These are phyloP conservation scores for Onthophagus sagittarius DNA, from an alignment of 2,888 invertebrate genomes.

Conservation along the genomic window DNA sequence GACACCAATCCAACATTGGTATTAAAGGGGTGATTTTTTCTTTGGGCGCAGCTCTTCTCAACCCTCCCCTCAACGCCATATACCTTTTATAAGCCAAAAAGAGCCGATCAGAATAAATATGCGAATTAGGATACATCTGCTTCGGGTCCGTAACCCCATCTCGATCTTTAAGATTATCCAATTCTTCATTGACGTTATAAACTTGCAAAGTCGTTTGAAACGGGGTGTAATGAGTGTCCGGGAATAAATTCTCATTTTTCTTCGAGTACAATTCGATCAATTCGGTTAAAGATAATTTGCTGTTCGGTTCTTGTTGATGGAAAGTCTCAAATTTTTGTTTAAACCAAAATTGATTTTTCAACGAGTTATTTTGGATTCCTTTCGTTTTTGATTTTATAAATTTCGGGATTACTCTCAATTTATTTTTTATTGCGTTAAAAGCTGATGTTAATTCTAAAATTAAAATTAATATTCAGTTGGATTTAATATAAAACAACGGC, in stretches of 20 bases:
- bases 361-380: neutral
- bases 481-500: no score
- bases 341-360: neutral
- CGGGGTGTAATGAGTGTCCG: neutral
- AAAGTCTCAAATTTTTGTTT: neutral
- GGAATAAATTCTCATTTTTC: neutral
- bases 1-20: conserved; percentile 7
- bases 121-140: neutral
- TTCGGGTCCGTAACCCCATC: neutral
- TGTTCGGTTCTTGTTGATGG: neutral
- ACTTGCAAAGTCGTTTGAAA: neutral
- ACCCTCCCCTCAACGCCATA: neutral
- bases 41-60: neutral
- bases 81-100: neutral
- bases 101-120: neutral
- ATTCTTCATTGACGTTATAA: neutral
- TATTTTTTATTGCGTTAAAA: neutral
- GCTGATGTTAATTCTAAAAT: neutral
- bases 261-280: neutral
- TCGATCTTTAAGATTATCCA: neutral
- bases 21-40: neutral
- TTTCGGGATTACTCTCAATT: neutral
- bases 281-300: neutral
- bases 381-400: neutral
- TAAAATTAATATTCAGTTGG: no score